Conservation (phyloP, 1,140 invertebrate genomes). For the Pseudomyrmex flavicornis region DNA sequence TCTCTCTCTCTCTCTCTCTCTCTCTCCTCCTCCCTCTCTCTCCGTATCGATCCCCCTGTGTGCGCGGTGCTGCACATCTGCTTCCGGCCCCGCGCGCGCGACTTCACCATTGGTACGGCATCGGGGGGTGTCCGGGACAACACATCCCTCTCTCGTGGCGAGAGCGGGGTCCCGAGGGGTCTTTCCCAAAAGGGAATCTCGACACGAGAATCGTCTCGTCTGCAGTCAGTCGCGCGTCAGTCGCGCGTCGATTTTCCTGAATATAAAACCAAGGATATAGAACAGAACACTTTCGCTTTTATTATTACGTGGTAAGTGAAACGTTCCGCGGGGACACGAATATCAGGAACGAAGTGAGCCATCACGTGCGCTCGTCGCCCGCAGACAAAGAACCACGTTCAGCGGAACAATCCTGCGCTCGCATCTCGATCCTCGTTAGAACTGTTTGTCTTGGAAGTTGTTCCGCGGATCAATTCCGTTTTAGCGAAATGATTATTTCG, state of each 20-base stretch:
- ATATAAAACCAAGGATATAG: background rate
- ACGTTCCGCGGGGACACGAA: constrained; percentile 1
- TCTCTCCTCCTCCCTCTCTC: background rate
- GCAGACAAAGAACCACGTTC: background rate
- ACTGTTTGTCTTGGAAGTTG: no score
- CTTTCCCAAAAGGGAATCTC: constrained; percentile 15
- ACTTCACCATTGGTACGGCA: constrained; percentile 13
- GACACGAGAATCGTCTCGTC: constrained; percentile 20
- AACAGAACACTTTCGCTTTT: constrained; percentile 20
- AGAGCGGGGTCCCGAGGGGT: background rate
- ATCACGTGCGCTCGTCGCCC: background rate
- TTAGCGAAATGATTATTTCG: no score
- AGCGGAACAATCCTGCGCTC: background rate
- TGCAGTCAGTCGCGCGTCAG: no score
- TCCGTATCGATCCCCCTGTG: constrained; percentile 60
- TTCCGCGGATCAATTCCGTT: no score
- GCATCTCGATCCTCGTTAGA: no score
- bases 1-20: no score
- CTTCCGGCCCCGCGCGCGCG: constrained; percentile 59
- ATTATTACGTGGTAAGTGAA: background rate
- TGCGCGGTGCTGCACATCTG: constrained; percentile 63
- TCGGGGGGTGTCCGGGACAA: background rate
- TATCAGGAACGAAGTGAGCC: background rate
- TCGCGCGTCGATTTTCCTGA: constrained; percentile 10
- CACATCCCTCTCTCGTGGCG: background rate